phyloP scores from a whole-genome alignment of 2,888 invertebrate genomes.

The Nephrotoma appendiculata region DNA sequence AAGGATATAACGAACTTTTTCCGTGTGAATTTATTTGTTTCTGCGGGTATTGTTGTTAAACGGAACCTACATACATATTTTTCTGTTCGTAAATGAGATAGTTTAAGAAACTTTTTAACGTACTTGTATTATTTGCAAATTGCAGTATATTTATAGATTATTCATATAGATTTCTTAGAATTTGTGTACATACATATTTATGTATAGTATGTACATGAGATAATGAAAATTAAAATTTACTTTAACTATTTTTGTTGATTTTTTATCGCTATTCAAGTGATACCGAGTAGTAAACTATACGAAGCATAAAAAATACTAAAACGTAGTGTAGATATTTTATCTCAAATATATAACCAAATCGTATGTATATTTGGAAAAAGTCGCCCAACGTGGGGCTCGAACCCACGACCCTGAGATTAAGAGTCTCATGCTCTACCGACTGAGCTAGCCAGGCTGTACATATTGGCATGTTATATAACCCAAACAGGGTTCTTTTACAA shows the following conservation, averaged over 20 bases:
- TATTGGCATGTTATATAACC: too few species aligned
- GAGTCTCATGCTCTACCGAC: constrained; percentile 34
- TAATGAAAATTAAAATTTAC: neutral
- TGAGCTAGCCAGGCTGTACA: constrained; percentile 35
- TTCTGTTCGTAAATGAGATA: too few species aligned
- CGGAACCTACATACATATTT: neutral
- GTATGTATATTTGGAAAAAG: neutral
- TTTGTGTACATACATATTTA: neutral
- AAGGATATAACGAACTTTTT: neutral
- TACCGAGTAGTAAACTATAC: too few species aligned
- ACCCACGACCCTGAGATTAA: constrained; percentile 34
- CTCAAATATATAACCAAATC: neutral
- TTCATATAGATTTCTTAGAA: too few species aligned
- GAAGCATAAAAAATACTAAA: too few species aligned
- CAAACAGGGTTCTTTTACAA: too few species aligned
- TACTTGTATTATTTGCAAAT: neutral
- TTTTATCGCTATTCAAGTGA: too few species aligned
- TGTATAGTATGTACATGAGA: too few species aligned
- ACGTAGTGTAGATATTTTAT: too few species aligned
- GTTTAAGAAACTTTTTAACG: neutral
- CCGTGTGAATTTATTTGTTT: neutral
- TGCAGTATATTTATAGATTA: too few species aligned
- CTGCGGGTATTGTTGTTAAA: neutral
- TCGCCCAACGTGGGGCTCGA: constrained; percentile 33
- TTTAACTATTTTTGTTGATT: too few species aligned